A percentile compares a stretch with the other conserved stretches of the same genome.
phyloP scores from a whole-genome alignment of 1,140 invertebrate species.

The Lepidurus couesii region DNA sequence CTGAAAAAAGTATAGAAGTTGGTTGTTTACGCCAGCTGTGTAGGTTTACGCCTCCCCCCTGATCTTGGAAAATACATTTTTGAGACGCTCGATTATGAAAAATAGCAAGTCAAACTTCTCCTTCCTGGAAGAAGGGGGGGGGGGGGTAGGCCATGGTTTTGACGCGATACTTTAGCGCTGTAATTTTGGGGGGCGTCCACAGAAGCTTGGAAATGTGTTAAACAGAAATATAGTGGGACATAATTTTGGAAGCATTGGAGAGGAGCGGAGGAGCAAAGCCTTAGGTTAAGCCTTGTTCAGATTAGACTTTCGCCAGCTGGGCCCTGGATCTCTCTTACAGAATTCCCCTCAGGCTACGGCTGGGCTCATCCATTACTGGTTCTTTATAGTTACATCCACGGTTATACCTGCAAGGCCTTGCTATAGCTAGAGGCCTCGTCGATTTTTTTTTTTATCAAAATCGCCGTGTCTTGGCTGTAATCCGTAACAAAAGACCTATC shows the following conservation, averaged over 20 bases:
- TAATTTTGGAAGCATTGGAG: not conserved
- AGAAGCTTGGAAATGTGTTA: not conserved
- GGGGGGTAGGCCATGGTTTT: not conserved
- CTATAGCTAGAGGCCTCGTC: not conserved
- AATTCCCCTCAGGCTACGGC: constrained; percentile 1
- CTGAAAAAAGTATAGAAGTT: not conserved
- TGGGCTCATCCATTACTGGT: constrained; percentile 4
- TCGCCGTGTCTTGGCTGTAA: not conserved
- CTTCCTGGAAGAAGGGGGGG: not conserved
- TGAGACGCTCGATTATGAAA: too few relatives aligned
- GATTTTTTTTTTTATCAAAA: not conserved
- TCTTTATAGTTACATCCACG: not conserved
- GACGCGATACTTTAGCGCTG: not conserved
- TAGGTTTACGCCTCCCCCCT: not conserved
- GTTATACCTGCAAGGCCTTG: not conserved
- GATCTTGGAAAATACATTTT: not conserved
- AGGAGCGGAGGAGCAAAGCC: not conserved
- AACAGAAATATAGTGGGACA: not conserved
- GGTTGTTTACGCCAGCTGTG: constrained; percentile 6
- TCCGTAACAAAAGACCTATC: not conserved
- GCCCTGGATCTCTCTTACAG: not conserved
- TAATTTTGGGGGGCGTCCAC: not conserved
- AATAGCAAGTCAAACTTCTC: too few relatives aligned
- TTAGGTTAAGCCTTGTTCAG: not conserved
- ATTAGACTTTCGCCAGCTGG: constrained; percentile 3